Conservation (phyloP, 2,888 invertebrate genomes). For the Napeogenes sylphis region DNA sequence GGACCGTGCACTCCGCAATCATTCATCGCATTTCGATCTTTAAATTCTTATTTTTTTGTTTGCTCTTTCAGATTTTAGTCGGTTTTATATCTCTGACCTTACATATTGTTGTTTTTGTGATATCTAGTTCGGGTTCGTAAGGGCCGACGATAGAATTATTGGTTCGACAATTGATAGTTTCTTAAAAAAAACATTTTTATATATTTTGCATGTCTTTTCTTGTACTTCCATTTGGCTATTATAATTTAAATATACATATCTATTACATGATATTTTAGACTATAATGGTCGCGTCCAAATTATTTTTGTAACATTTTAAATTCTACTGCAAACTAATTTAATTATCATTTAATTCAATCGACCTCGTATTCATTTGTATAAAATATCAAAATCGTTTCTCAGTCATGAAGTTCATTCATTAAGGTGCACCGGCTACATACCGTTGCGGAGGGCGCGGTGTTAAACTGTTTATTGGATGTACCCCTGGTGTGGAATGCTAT, state of each 20-base stretch:
- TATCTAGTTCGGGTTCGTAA: background rate
- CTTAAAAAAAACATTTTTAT: background rate
- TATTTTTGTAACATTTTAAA: too few species aligned
- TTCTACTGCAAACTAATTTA: too few species aligned
- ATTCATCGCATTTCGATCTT: constrained; percentile 9
- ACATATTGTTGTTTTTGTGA: background rate
- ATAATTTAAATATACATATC: too few species aligned
- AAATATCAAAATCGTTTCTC: constrained; percentile 1
- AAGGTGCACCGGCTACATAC: constrained; percentile 30
- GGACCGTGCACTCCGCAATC: constrained; percentile 58
- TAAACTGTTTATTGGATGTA: constrained; percentile 58
- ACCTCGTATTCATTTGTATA: background rate
- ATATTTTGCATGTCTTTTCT: background rate
- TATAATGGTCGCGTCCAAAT: too few species aligned
- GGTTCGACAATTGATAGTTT: background rate
- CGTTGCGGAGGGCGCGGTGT: constrained; percentile 67
- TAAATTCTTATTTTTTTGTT: constrained; percentile 1
- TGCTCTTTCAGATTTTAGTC: background rate
- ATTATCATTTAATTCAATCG: background rate
- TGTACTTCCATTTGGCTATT: background rate
- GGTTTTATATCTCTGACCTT: background rate
- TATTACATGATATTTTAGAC: too few species aligned
- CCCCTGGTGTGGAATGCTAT: constrained; percentile 71
- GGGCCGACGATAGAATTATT: background rate
- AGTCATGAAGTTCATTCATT: constrained; percentile 17